Evolutionary conservation across 2,113 vertebrate species (phyloP).

Genomic region (Zingel zingel): DNA sequence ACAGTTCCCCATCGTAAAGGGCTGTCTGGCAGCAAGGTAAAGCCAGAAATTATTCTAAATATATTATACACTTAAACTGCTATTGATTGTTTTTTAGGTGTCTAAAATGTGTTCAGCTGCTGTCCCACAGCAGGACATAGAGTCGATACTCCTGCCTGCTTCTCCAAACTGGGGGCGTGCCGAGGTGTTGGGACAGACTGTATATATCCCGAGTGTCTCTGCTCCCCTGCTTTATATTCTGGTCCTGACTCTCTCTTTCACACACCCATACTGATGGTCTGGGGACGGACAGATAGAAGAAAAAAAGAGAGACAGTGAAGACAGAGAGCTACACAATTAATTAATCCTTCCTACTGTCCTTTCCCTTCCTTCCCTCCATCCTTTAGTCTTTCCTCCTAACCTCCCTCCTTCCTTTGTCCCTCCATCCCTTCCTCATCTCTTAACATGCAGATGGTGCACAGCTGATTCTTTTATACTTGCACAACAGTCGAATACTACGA

Average conservation of each 20-base stretch:
- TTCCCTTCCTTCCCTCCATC: background rate
- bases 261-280: constrained; percentile 1
- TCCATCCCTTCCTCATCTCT: background rate
- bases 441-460: background rate
- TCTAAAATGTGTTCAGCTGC: too few relatives aligned
- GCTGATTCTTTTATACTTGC: background rate
- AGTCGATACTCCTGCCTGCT: too few relatives aligned
- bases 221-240: constrained; percentile 50
- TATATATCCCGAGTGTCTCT: constrained; percentile 25
- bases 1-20: too few relatives aligned
- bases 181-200: background rate
- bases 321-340: background rate
- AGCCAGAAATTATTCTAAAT: too few relatives aligned
- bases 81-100: too few relatives aligned
- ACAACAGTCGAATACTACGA: background rate
- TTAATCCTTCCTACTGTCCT: background rate
- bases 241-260: constrained; percentile 31
- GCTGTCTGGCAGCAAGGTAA: too few relatives aligned
- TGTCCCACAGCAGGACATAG: too few relatives aligned
- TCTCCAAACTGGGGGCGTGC: too few relatives aligned
- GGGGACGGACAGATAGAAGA: background rate
- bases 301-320: background rate
- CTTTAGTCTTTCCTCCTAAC: background rate
- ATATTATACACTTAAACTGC: too few relatives aligned
- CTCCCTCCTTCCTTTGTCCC: background rate